Conservation (phyloP, 2,888 invertebrate species). For the Acronicta psi region DNA sequence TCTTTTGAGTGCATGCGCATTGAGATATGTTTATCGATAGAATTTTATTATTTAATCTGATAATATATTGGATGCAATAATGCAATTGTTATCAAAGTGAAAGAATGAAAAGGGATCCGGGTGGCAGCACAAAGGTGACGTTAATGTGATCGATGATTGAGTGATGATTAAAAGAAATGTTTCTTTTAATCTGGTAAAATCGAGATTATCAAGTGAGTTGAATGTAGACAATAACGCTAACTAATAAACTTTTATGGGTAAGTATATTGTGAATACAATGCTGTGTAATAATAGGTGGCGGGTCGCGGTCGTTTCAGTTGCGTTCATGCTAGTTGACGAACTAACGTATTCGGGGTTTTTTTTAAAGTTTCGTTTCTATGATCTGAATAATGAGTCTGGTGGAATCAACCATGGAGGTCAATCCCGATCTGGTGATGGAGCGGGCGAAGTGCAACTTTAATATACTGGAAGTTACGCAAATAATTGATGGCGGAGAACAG, state of each 20-base stretch:
- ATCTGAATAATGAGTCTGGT: conserved; percentile 54
- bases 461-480: conserved; percentile 92
- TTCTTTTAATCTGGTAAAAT: conserved; percentile 4
- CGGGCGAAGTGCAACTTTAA: conserved; percentile 92
- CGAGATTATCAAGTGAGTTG: conserved; percentile 22
- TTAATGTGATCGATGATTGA: too few species aligned
- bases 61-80: not conserved
- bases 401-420: conserved; percentile 73
- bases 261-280: conserved; percentile 35
- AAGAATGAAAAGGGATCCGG: conserved; percentile 11
- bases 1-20: not conserved
- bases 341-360: conserved; percentile 19
- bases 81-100: not conserved
- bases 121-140: too few species aligned
- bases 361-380: conserved; percentile 5
- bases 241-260: conserved; percentile 26
- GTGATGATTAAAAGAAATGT: conserved; percentile 10
- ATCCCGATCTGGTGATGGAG: conserved; percentile 92
- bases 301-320: conserved; percentile 22
- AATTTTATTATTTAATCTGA: not conserved
- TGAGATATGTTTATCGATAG: not conserved
- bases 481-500: conserved; percentile 92
- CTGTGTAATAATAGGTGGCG: conserved; percentile 3
- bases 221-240: conserved; percentile 21
- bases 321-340: conserved; percentile 5